Evolutionary conservation across 2,113 vertebrate species (phyloP).

Genomic region (Uria aalge): DNA sequence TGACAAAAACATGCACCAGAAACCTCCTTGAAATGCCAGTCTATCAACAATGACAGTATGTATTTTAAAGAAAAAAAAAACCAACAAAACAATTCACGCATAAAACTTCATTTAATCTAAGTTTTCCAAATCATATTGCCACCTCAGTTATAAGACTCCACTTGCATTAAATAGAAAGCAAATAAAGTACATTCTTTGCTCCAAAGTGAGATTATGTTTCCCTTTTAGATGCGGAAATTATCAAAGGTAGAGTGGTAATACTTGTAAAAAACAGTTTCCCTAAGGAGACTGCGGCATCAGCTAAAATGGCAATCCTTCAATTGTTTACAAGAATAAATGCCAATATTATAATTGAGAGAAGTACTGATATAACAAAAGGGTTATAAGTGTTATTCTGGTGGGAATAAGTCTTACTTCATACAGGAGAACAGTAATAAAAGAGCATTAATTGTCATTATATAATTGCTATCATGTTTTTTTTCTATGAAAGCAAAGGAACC

Average conservation of each 20-base stretch:
- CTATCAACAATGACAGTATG: not conserved
- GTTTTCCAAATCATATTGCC: not conserved
- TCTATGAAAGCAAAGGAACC: not conserved
- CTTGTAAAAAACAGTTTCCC: not conserved
- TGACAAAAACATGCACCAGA: not conserved
- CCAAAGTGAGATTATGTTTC: not conserved
- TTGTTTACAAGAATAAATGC: not conserved
- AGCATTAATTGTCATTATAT: not conserved
- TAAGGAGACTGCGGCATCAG: not conserved
- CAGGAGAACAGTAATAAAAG: not conserved
- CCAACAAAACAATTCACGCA: fast-evolving
- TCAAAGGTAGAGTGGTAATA: not conserved
- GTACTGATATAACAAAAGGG: not conserved
- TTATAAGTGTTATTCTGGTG: not conserved
- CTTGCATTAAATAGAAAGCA: not conserved
- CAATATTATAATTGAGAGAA: not conserved
- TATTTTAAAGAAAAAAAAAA: not conserved
- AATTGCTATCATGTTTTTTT: not conserved
- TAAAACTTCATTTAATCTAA: not conserved
- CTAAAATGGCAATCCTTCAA: not conserved
- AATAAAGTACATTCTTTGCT: not conserved
- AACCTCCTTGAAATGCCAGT: not conserved
- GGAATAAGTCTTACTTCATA: not conserved
- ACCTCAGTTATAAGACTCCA: not conserved
- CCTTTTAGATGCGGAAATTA: not conserved